Percentiles rank a stretch among this genome's conserved stretches.
These are phyloP conservation scores for Lasioglossum leucozonium DNA, from an alignment of 2,888 invertebrate genomes.

Conservation along the genomic window DNA sequence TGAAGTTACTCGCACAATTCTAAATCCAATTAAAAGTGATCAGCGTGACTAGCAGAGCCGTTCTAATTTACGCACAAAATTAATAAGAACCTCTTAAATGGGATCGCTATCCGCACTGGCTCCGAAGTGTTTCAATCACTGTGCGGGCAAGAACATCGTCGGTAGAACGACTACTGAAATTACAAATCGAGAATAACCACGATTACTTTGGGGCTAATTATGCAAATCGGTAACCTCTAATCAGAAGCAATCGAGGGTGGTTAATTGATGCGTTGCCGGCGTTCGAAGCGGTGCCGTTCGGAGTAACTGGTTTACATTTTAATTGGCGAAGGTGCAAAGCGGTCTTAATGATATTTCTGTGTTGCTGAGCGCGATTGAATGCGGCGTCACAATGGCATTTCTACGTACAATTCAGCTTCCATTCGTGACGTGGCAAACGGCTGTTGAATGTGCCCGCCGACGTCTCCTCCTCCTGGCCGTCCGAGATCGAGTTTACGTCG, in stretches of 20 bases:
- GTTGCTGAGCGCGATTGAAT: constrained; percentile 66
- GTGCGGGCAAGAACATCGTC: background rate
- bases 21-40: background rate
- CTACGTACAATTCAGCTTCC: constrained; percentile 64
- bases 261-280: constrained; percentile 38
- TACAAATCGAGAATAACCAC: background rate
- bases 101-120: background rate
- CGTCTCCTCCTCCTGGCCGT: constrained; percentile 41
- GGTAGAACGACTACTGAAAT: background rate
- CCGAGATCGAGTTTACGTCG: constrained; percentile 66
- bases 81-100: background rate
- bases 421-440: constrained; percentile 61
- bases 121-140: background rate
- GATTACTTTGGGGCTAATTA: constrained; percentile 42
- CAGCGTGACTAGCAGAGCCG: background rate
- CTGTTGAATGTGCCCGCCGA: constrained; percentile 62
- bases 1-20: background rate
- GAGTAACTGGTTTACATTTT: constrained; percentile 69
- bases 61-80: constrained; percentile 9
- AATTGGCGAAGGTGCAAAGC: constrained; percentile 66
- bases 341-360: constrained; percentile 72
- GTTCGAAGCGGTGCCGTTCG: constrained; percentile 56
- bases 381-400: constrained; percentile 66
- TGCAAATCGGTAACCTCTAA: constrained; percentile 9
- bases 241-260: constrained; percentile 44